Percentiles rank a stretch among this genome's conserved stretches.
phyloP scores from a whole-genome alignment of 2,888 invertebrate genomes.

The Pristionchus exspectatus region DNA sequence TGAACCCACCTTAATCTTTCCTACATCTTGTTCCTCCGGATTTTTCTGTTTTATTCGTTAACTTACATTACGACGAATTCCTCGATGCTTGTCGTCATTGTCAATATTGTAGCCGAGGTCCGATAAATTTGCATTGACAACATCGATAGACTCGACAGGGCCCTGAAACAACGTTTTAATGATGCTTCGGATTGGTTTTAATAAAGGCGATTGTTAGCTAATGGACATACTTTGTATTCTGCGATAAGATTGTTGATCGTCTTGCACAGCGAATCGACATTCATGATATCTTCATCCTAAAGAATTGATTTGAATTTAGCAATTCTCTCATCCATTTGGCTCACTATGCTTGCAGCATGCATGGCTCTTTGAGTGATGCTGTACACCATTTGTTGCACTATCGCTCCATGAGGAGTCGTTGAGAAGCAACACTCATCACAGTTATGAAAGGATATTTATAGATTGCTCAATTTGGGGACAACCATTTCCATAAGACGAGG shows the following conservation, averaged over 20 bases:
- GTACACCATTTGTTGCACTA: not conserved
- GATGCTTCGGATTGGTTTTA: no score
- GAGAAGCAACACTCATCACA: constrained; percentile 1
- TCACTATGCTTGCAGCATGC: not conserved
- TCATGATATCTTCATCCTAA: not conserved
- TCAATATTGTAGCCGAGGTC: not conserved
- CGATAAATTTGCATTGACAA: not conserved
- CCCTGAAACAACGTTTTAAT: not conserved
- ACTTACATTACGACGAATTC: not conserved
- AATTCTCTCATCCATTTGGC: not conserved
- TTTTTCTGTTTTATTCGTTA: not conserved
- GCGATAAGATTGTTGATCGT: not conserved
- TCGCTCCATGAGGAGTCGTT: not conserved
- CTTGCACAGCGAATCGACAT: not conserved
- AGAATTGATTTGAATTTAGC: not conserved
- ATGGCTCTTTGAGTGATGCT: not conserved
- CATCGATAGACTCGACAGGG: not conserved
- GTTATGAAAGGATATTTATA: not conserved
- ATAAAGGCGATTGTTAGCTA: not conserved
- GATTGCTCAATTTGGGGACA: not conserved
- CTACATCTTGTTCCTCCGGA: no score
- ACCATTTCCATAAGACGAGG: not conserved
- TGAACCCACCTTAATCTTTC: no score
- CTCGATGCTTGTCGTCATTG: not conserved
- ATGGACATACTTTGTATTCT: not conserved